Evolutionary conservation across 2,888 invertebrate genomes (phyloP).

Genomic region (Hetaerina titia): DNA sequence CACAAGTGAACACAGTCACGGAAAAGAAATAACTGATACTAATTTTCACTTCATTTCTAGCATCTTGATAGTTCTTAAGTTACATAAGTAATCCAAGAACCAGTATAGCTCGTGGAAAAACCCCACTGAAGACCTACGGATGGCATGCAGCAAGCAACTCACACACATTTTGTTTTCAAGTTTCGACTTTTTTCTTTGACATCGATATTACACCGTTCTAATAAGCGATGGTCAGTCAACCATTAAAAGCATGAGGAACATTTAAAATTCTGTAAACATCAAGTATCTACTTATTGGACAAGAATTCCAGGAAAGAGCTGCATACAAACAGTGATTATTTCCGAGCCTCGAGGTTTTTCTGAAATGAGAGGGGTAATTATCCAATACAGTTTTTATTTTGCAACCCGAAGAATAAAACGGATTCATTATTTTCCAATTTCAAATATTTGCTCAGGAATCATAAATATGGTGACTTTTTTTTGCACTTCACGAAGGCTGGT

Average conservation of each 20-base stretch:
- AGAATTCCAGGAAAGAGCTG: neutral
- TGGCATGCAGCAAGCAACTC: neutral
- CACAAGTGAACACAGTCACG: too few relatives aligned
- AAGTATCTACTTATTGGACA: neutral
- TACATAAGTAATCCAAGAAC: too few relatives aligned
- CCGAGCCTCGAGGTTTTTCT: neutral
- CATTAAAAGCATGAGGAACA: neutral
- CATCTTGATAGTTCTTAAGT: too few relatives aligned
- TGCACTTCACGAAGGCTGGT: neutral
- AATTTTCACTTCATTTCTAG: too few relatives aligned
- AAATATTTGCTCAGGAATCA: constrained; percentile 32
- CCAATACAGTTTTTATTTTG: neutral
- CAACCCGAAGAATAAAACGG: neutral
- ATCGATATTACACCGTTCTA: neutral
- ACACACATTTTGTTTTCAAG: neutral
- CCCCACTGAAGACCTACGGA: neutral
- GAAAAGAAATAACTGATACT: too few relatives aligned
- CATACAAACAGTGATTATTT: neutral
- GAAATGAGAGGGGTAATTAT: neutral
- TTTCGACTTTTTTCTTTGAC: neutral
- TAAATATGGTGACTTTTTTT: constrained; percentile 3
- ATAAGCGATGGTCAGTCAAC: neutral
- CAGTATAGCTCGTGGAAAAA: neutral
- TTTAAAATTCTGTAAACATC: neutral
- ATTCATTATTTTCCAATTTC: constrained; percentile 15